Evolutionary conservation across 2,888 invertebrate genomes (phyloP).

Genomic region (Saturnia japonica): DNA sequence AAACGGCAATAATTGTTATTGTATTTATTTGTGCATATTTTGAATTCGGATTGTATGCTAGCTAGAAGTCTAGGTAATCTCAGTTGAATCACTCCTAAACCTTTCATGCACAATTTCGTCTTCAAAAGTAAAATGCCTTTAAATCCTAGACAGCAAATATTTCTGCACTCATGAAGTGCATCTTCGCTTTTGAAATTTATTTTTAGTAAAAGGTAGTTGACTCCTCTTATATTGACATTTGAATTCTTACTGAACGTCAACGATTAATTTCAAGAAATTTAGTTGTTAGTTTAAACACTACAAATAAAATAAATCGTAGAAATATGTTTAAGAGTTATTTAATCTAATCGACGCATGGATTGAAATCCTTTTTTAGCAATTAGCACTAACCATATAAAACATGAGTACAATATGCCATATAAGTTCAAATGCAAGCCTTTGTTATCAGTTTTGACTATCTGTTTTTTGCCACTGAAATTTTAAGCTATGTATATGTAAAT

Average conservation of each 20-base stretch:
- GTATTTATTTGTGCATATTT: not conserved
- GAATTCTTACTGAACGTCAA: not conserved
- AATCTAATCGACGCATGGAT: not conserved
- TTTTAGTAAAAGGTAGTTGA: not conserved
- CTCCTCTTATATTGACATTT: not conserved
- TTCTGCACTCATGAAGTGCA: not conserved
- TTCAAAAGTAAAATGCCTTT: not conserved
- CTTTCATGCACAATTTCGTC: not conserved
- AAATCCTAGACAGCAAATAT: not conserved
- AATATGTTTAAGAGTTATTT: not conserved
- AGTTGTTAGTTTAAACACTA: not conserved
- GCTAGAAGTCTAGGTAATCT: not conserved
- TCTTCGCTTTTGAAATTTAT: conserved; percentile 1
- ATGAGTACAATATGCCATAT: too few species aligned
- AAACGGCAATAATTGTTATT: not conserved
- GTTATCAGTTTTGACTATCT: too few species aligned
- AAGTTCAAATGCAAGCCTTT: too few species aligned
- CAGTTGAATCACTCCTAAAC: not conserved
- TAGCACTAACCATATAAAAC: too few species aligned
- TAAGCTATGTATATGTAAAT: too few species aligned
- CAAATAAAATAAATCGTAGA: not conserved
- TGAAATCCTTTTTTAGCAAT: too few species aligned
- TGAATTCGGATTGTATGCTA: not conserved
- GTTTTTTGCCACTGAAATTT: too few species aligned
- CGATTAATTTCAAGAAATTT: not conserved